Evolutionary conservation across 35 echinoderm and acorn worm species (phyloP).

Genomic region (Acanthaster planci): DNA sequence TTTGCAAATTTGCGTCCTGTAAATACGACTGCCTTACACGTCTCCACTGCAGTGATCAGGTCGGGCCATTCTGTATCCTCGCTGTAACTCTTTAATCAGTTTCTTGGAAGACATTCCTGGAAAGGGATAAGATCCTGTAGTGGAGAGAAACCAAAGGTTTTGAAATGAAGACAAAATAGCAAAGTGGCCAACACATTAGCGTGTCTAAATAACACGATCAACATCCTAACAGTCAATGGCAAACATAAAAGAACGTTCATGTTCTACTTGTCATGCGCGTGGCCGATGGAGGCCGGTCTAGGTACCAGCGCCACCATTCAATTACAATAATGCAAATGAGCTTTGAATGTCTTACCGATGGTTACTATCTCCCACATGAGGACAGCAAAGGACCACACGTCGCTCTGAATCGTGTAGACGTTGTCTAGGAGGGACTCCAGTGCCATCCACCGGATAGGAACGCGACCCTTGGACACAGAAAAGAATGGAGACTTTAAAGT

Average conservation of each 20-base stretch:
- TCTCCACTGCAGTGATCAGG: slow-evolving; percentile 77
- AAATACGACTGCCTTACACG: slow-evolving; percentile 75
- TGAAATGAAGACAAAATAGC: not conserved
- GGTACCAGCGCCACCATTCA: not conserved
- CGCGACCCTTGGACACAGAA: slow-evolving; percentile 45
- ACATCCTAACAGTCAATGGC: too few species aligned
- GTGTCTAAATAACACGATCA: too few species aligned
- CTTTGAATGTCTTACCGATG: slow-evolving; percentile 49
- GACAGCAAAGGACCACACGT: slow-evolving; percentile 88
- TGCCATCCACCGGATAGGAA: slow-evolving; percentile 89
- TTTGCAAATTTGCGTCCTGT: too few species aligned
- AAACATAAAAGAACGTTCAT: too few species aligned
- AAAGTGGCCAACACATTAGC: not conserved
- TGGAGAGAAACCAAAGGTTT: too few species aligned
- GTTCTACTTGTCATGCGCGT: too few species aligned
- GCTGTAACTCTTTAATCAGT: slow-evolving; percentile 62
- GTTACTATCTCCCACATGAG: slow-evolving; percentile 88
- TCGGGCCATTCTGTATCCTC: slow-evolving; percentile 73
- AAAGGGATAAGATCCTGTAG: slow-evolving; percentile 76
- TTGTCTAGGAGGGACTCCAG: slow-evolving; percentile 79
- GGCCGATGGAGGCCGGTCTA: not conserved
- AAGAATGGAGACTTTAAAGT: too few species aligned
- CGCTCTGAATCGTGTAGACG: slow-evolving; percentile 77
- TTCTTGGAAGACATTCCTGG: slow-evolving; percentile 72
- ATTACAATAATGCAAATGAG: not conserved